These are phyloP conservation scores for Pelosia muscerda DNA, from an alignment of 2,888 invertebrate species.

Conservation along the genomic window DNA sequence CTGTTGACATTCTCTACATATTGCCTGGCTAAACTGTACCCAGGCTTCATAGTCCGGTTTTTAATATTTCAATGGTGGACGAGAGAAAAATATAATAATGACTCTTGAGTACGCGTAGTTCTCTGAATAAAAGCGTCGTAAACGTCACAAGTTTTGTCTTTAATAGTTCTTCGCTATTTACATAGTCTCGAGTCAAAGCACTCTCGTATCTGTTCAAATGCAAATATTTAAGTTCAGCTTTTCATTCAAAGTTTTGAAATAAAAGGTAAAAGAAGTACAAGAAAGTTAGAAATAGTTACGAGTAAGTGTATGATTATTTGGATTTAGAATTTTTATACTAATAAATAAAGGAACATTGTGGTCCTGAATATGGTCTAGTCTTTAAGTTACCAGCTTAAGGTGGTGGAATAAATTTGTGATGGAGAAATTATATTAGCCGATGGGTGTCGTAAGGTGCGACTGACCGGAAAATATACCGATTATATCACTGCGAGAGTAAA, in stretches of 20 bases:
- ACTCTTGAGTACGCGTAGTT: not conserved
- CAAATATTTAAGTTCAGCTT: too few species aligned
- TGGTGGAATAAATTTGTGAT: too few species aligned
- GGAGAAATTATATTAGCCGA: too few species aligned
- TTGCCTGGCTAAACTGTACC: too few species aligned
- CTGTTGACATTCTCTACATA: too few species aligned
- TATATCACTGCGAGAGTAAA: too few species aligned
- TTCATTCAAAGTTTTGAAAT: not conserved
- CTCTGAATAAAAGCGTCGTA: not conserved
- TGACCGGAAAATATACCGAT: too few species aligned
- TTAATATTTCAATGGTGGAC: too few species aligned
- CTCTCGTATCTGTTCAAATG: not conserved
- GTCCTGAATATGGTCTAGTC: too few species aligned
- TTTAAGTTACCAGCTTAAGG: too few species aligned
- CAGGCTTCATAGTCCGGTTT: too few species aligned
- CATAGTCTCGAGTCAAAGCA: not conserved
- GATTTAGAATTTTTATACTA: not conserved
- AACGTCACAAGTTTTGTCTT: not conserved
- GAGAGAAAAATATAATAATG: not conserved
- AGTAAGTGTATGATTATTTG: not conserved
- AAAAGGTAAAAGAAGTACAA: not conserved
- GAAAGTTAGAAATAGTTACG: not conserved
- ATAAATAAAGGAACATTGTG: not conserved
- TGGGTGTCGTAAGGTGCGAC: too few species aligned
- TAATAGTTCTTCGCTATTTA: not conserved